phyloP scores from a whole-genome alignment of 2,888 invertebrate species.

The Toxonevra muliebris region DNA sequence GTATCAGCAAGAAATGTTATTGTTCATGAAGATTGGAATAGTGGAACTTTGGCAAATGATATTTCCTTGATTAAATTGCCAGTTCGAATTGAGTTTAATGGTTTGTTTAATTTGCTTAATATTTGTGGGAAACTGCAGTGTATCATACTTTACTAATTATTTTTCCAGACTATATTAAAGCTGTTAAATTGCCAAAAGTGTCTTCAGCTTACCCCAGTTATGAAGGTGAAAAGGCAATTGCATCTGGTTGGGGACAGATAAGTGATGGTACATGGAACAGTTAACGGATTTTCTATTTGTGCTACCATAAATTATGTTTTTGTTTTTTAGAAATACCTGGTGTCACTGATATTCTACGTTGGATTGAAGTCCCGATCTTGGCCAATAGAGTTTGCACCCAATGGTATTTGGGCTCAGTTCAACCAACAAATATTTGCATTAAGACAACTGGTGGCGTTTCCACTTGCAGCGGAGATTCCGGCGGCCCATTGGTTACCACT shows the following conservation, averaged over 20 bases:
- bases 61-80: constrained; percentile 52
- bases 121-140: constrained; percentile 28
- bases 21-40: constrained; percentile 44
- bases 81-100: constrained; percentile 40
- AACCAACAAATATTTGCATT: constrained; percentile 42
- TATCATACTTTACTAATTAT: background rate
- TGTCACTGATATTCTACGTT: constrained; percentile 27
- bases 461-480: constrained; percentile 48
- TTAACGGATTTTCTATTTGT: background rate
- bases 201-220: constrained; percentile 42
- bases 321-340: constrained; percentile 12
- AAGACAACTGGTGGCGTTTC: constrained; percentile 42
- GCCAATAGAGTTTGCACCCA: constrained; percentile 36
- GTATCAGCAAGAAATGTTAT: constrained; percentile 43
- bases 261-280: constrained; percentile 45
- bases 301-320: constrained; percentile 2
- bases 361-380: constrained; percentile 35
- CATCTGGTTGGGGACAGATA: constrained; percentile 60
- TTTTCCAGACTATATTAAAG: constrained; percentile 43
- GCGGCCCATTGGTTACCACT: constrained; percentile 35
- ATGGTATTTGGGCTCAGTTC: constrained; percentile 29
- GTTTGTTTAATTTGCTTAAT: constrained; percentile 36
- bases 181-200: constrained; percentile 49
- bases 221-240: constrained; percentile 44
- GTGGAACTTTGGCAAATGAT: constrained; percentile 43